Conservation (phyloP, 2,888 invertebrate genomes). For the Apoderus coryli region DNA sequence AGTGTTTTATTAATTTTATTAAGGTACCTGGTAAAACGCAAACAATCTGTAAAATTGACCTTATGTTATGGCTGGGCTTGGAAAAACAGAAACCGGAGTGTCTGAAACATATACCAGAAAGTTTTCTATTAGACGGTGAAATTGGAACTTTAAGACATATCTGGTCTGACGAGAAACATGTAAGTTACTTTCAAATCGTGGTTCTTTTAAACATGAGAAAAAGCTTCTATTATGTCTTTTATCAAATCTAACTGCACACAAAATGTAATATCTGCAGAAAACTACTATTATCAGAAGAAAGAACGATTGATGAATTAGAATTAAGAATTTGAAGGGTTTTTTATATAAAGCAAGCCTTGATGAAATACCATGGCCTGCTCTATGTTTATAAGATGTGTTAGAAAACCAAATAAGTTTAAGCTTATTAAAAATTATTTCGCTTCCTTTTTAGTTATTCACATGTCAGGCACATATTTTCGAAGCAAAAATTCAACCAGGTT, state of each 20-base stretch:
- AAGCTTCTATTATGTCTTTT: too few species aligned
- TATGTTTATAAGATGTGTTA: not conserved
- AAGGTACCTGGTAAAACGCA: too few species aligned
- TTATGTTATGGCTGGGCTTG: slow-evolving; percentile 26
- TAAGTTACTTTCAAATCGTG: slow-evolving; percentile 13
- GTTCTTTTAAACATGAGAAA: too few species aligned
- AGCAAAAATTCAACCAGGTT: slow-evolving; percentile 45
- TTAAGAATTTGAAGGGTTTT: too few species aligned
- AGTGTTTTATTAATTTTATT: too few species aligned
- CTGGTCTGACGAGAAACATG: slow-evolving; percentile 20
- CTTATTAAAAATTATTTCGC: not conserved
- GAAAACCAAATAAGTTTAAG: not conserved
- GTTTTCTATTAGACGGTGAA: slow-evolving; percentile 19
- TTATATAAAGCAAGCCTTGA: too few species aligned
- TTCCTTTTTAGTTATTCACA: slow-evolving; percentile 36
- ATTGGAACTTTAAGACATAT: too few species aligned
- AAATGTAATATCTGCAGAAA: too few species aligned
- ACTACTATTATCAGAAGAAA: too few species aligned
- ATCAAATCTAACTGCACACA: too few species aligned
- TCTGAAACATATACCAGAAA: slow-evolving; percentile 20
- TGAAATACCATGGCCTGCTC: not conserved
- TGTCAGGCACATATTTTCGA: slow-evolving; percentile 51
- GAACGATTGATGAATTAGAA: too few species aligned
- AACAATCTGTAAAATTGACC: slow-evolving; percentile 22
- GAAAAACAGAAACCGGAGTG: slow-evolving; percentile 21